A percentile compares a stretch with the other conserved stretches of the same genome.
Evolutionary conservation across 30 jellyfish, hydroid and myxozoan species (phyloP).

Genomic region (Turritopsis rubra): DNA sequence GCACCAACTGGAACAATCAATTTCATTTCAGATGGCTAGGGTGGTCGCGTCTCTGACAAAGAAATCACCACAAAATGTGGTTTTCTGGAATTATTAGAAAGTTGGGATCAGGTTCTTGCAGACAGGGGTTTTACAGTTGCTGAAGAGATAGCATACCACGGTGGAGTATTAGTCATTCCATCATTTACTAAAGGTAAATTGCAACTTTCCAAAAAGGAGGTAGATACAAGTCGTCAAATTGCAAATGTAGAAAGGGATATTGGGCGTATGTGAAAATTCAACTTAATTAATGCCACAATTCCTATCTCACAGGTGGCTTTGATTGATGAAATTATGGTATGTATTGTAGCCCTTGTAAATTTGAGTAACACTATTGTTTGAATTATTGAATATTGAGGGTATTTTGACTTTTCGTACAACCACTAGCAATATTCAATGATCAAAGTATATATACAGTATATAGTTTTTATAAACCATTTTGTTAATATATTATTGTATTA

Average conservation of each 20-base stretch:
- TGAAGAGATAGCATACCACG: slow-evolving; percentile 35
- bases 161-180: slow-evolving; percentile 6
- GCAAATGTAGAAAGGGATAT: slow-evolving; percentile 36
- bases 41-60: slow-evolving; percentile 58
- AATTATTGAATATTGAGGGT: background rate
- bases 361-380: slow-evolving; percentile 14
- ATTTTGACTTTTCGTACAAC: background rate
- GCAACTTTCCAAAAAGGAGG: slow-evolving; percentile 26
- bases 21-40: slow-evolving; percentile 51
- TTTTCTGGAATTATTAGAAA: slow-evolving; percentile 24
- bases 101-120: slow-evolving; percentile 47
- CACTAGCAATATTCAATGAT: background rate
- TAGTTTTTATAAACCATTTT: background rate
- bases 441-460: background rate
- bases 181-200: background rate
- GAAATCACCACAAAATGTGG: slow-evolving; percentile 41
- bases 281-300: slow-evolving; percentile 8
- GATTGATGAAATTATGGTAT: slow-evolving; percentile 30
- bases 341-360: slow-evolving; percentile 11
- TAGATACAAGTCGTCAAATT: background rate
- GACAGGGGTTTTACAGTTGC: slow-evolving; percentile 58
- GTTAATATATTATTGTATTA: background rate
- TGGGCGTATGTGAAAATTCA: slow-evolving; percentile 32
- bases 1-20: slow-evolving; percentile 56
- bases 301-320: slow-evolving; percentile 22